Evolutionary conservation across 2,113 vertebrate species (phyloP).

Genomic region (Ophiodon elongatus): DNA sequence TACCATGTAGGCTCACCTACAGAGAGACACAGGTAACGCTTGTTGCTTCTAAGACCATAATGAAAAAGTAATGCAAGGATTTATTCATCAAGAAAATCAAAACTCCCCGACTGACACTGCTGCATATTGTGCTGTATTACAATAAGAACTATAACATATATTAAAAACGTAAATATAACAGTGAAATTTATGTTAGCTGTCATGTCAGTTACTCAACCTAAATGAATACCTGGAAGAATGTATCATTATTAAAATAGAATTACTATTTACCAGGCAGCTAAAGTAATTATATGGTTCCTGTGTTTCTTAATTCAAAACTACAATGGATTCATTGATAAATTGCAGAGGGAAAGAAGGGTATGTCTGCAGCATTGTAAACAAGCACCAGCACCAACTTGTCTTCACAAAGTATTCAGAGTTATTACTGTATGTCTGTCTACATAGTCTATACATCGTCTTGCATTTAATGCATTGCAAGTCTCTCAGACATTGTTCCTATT

Average conservation of each 20-base stretch:
- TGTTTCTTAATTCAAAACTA: conserved; percentile 18
- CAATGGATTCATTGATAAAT: not conserved
- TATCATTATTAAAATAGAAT: not conserved
- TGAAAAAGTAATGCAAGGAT: not conserved
- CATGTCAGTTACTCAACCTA: not conserved
- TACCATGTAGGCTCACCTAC: not conserved
- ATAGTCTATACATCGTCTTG: conserved; percentile 29
- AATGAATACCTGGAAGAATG: not conserved
- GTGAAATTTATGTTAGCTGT: not conserved
- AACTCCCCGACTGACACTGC: not conserved
- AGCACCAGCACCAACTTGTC: conserved; percentile 15
- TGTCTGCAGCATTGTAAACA: conserved; percentile 16
- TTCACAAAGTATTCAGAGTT: conserved; percentile 39
- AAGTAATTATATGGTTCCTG: not conserved
- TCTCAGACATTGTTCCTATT: conserved; percentile 60
- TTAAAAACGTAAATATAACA: not conserved
- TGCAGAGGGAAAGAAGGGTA: not conserved
- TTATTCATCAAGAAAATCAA: not conserved
- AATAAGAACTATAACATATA: not conserved
- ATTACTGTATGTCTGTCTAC: conserved; percentile 6
- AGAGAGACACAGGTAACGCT: conserved; percentile 4
- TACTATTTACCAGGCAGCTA: not conserved
- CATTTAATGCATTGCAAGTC: conserved; percentile 48
- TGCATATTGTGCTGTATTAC: not conserved
- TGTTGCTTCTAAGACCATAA: not conserved